Evolutionary conservation across 1,140 invertebrate species (phyloP).

Genomic region (Cherax quadricarinatus): DNA sequence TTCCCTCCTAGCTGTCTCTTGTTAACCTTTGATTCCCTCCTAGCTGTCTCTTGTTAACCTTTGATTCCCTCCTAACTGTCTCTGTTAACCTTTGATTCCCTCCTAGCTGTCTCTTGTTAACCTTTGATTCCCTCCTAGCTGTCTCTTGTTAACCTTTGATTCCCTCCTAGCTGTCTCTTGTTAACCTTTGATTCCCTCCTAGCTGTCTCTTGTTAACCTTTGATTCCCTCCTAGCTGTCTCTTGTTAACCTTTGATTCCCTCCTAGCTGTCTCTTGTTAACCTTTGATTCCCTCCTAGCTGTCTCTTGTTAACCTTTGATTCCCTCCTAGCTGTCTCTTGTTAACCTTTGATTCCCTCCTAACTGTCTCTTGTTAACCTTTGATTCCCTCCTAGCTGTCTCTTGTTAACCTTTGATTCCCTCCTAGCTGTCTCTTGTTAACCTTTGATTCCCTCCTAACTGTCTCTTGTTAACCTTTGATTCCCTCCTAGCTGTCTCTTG

Average conservation of each 20-base stretch:
- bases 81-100: not conserved
- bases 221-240: not conserved
- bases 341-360: not conserved
- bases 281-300: not conserved
- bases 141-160: not conserved
- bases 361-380: not conserved
- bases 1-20: too few species aligned
- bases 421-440: not conserved
- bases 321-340: too few species aligned
- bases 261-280: not conserved
- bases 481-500: not conserved
- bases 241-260: not conserved
- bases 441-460: too few species aligned
- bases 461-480: not conserved
- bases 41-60: not conserved
- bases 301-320: not conserved
- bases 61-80: too few species aligned
- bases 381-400: too few species aligned
- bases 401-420: not conserved
- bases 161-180: not conserved
- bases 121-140: too few species aligned
- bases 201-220: not conserved
- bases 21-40: not conserved
- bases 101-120: not conserved
- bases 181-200: too few species aligned